Base-by-base conservation (phyloP, 2,113 vertebrate genomes). In the Pelecanus crispus region DNA sequence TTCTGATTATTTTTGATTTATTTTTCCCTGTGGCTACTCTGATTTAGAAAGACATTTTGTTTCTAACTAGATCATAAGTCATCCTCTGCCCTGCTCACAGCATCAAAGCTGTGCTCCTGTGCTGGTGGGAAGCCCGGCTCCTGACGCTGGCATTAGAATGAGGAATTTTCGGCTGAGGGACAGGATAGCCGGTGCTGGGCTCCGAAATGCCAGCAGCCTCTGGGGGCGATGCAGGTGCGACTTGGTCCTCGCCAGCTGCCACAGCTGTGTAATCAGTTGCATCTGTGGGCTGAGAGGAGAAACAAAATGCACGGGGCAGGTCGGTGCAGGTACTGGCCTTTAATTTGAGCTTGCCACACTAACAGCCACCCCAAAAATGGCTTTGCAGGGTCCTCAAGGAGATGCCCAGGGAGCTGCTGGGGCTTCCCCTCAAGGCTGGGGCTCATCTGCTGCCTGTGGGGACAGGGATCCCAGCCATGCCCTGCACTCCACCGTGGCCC, bases 161-260 rank as follows among this genome's bases (percentile, higher is more conserved):
- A 88, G 75, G 18, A 38, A 66, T 58, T 66, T 86, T 59, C 0
- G 0, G 17, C 79, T 80, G 58, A 85, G 31, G 56, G 56, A 17
- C 10, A 6, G 18, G 17, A 14, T 16, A 32, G 42, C 50, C 22
- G 24, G 17, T 0, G 0, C 20, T 44, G 59, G 32, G 18, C 53
- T 90, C n/a, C 0, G 0, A 59, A 78, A 61, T 1, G 1, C 34
- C 1, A 0, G 31, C 58, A 65, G 56, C 31, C 29, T 17, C 1
- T 1, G 44, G 22, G 17, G 14, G 28, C n/a, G 34, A 80, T 1
- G 3, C 2, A 9, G 34, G 17, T 26, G 25, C 32, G 79, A 62
- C n/a, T 78, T 0, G 0, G 21, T n/a, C 47, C 77, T 45, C 0
- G 0, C 13, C 67, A 45, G 55, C 56, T 44, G 59, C 86, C 10